These are phyloP conservation scores for Cheilosia vulpina DNA, from an alignment of 2,888 invertebrate genomes.

Conservation along the genomic window DNA sequence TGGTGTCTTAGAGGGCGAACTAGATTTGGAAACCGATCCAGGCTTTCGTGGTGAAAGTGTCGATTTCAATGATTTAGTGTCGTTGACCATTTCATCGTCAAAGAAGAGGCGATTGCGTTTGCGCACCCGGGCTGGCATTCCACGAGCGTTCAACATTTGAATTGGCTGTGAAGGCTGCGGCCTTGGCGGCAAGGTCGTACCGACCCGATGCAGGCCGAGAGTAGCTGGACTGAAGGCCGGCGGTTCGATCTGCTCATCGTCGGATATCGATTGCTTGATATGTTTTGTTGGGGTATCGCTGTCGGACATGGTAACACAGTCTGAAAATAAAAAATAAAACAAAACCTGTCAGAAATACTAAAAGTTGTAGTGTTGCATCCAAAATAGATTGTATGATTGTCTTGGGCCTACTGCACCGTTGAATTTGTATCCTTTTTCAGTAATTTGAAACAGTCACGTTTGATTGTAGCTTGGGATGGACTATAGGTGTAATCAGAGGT, in stretches of 20 bases:
- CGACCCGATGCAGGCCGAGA: constrained; percentile 91
- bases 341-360: too few relatives aligned
- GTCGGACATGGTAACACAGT: constrained; percentile 71
- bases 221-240: constrained; percentile 91
- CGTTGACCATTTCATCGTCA: constrained; percentile 94
- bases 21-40: constrained; percentile 81
- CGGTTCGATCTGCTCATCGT: constrained; percentile 88
- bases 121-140: constrained; percentile 95
- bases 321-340: constrained; percentile 30
- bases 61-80: constrained; percentile 89
- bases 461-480: too few relatives aligned
- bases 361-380: too few relatives aligned
- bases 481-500: too few relatives aligned
- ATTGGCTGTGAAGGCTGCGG: constrained; percentile 88
- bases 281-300: constrained; percentile 69
- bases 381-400: too few relatives aligned
- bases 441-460: too few relatives aligned
- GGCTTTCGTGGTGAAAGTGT: constrained; percentile 83
- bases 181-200: constrained; percentile 89
- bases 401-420: too few relatives aligned
- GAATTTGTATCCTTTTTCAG: too few relatives aligned
- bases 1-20: constrained; percentile 85
- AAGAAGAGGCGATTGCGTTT: constrained; percentile 95
- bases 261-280: constrained; percentile 75
- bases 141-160: constrained; percentile 92